Evolutionary conservation across 2,113 vertebrate genomes (phyloP), one percentile per base, ranked within the genome.

Genomic region (Ctenodactylus gundi): DNA sequence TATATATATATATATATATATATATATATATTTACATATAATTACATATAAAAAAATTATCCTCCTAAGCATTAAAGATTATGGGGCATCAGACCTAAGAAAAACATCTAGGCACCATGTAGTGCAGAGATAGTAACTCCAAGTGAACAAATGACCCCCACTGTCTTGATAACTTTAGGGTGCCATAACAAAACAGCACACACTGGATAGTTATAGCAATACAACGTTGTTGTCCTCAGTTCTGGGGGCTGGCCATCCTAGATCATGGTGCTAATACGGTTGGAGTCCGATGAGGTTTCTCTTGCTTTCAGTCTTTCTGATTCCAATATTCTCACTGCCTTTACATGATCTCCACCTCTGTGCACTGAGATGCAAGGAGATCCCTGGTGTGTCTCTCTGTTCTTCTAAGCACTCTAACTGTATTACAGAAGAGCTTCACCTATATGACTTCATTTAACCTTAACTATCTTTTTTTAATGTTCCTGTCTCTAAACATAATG

Each of bases 71-170:
- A 64, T 41, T 51, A 34, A 12, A 4, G 9, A 91, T 31, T 17
- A 1, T 51, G 44, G 8, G 34, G 27, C 5, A 77, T 13, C 10
- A 39, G 0, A 39, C 39, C 51, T 44, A 34, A 23, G 31, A 55
- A 4, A 49, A n/a, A 21, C 27, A 70, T 51, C 10, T 29, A 84
- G 1, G 62, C 0, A 7, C 10, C 1, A 20, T 41, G 6, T 31
- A 80, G 15, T 17, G 9, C 15, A 88, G 60, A 65, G 18, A 27
- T 62, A 39, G 3, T 62, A 20, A 60, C 1, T 49, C 29, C 60
- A 44, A 72, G 11, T 21, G 0, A 18, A 12, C 23, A 18, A 64
- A 8, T 12, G 29, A 41, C 44, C 6, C 9, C 36, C 36, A 21
- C 41, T 81, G 53, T n/a, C 7, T 58, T 29, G 41, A 14, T 44